Evolutionary conservation across 2,113 vertebrate species (phyloP).

Genomic region (Brachirus orientalis): DNA sequence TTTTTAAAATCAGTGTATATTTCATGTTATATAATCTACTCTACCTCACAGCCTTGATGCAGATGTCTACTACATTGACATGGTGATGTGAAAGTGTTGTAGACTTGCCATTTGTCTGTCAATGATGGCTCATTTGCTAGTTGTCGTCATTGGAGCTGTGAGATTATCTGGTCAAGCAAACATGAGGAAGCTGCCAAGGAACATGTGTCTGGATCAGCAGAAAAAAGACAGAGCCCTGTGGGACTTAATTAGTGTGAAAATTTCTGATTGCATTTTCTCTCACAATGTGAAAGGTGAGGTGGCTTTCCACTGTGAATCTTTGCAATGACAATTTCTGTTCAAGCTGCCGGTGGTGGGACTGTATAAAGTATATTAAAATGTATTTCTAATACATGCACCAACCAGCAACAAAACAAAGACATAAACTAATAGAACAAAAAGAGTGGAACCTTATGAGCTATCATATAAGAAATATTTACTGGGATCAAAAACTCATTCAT

Average conservation of each 20-base stretch:
- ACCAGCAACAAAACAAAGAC: background rate
- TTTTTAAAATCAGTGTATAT: background rate
- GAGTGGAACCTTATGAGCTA: background rate
- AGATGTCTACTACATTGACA: background rate
- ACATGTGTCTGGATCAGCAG: conserved; percentile 17
- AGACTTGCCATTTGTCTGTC: conserved; percentile 24
- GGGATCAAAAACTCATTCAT: too few species aligned
- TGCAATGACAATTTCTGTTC: background rate
- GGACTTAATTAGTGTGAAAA: conserved; percentile 75
- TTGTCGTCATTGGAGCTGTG: conserved; percentile 51
- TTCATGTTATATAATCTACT: background rate
- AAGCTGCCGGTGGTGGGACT: too few species aligned
- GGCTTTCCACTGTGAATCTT: conserved; percentile 9
- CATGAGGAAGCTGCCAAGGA: conserved; percentile 63
- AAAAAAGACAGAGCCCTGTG: conserved; percentile 26
- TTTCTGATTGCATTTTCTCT: conserved; percentile 31
- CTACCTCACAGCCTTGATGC: background rate
- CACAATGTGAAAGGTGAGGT: conserved; percentile 34
- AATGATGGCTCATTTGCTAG: conserved; percentile 61
- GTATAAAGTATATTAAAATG: too few species aligned
- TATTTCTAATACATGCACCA: background rate
- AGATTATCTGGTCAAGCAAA: conserved; percentile 64
- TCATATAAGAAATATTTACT: too few species aligned
- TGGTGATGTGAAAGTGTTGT: conserved; percentile 26
- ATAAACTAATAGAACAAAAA: background rate